A percentile compares a stretch with the other conserved stretches of the same genome.
These are phyloP conservation scores for Ceriagrion tenellum DNA, from an alignment of 2,888 invertebrate genomes.

Conservation along the genomic window DNA sequence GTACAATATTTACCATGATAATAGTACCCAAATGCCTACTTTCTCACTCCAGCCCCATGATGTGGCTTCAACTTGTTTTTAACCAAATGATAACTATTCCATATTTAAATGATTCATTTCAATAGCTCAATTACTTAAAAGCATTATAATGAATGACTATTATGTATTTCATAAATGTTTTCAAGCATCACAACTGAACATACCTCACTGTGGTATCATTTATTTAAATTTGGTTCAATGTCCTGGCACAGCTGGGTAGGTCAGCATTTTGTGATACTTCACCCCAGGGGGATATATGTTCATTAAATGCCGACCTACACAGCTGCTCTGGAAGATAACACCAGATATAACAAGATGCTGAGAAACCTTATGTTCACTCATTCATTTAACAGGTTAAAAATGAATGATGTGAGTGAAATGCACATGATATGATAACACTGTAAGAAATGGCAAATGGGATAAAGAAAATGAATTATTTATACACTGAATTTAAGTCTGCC, in stretches of 20 bases:
- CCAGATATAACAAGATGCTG: too few relatives aligned
- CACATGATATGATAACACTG: neutral
- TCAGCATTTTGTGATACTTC: too few relatives aligned
- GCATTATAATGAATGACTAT: neutral
- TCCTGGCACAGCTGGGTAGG: too few relatives aligned
- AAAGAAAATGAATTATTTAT: slow-evolving; percentile 28
- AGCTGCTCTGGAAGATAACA: too few relatives aligned
- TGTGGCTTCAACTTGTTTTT: neutral
- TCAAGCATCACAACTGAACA: neutral
- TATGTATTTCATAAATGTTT: neutral
- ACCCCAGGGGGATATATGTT: too few relatives aligned
- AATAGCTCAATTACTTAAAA: neutral
- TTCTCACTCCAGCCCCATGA: neutral
- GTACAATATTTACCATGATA: slow-evolving; percentile 26
- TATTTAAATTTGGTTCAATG: too few relatives aligned
- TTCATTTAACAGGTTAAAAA: too few relatives aligned
- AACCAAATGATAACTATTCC: neutral
- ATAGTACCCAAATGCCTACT: neutral
- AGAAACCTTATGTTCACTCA: too few relatives aligned
- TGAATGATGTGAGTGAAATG: neutral
- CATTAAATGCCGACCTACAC: too few relatives aligned
- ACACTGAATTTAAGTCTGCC: neutral
- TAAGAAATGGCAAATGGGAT: neutral
- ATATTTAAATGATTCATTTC: neutral
- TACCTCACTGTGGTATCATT: neutral